A percentile compares a stretch with the other conserved stretches of the same genome.
Evolutionary conservation across 2,797 vertebrate species (phyloP).

Genomic region (Xenopus petersii): DNA sequence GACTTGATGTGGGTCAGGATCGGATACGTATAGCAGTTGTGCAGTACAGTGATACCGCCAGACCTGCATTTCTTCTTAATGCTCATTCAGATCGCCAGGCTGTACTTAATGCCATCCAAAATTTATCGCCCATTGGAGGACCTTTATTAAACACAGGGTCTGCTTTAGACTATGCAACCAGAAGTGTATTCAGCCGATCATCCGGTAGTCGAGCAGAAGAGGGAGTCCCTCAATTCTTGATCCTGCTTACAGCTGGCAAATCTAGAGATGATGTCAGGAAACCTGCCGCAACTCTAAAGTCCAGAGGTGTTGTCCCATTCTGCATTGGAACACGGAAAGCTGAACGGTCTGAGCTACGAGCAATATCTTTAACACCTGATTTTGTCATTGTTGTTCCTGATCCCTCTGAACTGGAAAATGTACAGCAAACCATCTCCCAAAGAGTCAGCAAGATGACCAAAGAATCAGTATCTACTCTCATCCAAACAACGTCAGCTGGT

Average conservation of each 20-base stretch:
- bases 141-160: slow-evolving; percentile 80
- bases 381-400: slow-evolving; percentile 75
- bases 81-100: slow-evolving; percentile 76
- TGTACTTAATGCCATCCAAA: slow-evolving; percentile 70
- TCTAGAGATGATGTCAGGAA: slow-evolving; percentile 84
- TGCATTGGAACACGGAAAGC: slow-evolving; percentile 82
- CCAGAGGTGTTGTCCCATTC: slow-evolving; percentile 75
- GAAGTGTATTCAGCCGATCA: slow-evolving; percentile 74
- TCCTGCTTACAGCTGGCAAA: slow-evolving; percentile 81
- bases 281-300: slow-evolving; percentile 75
- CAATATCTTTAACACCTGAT: slow-evolving; percentile 78
- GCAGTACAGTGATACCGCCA: slow-evolving; percentile 84
- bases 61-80: slow-evolving; percentile 84
- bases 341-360: slow-evolving; percentile 83
- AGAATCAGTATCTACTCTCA: slow-evolving; percentile 54
- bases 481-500: slow-evolving; percentile 25
- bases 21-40: slow-evolving; percentile 81
- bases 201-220: slow-evolving; percentile 78
- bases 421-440: slow-evolving; percentile 70
- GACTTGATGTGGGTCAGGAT: slow-evolving; percentile 74
- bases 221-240: slow-evolving; percentile 80
- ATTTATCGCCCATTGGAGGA: slow-evolving; percentile 80
- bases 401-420: slow-evolving; percentile 69
- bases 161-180: slow-evolving; percentile 81
- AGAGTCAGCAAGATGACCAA: slow-evolving; percentile 61